Base-by-base conservation (phyloP, 2,888 invertebrate species). In the Dione juno region DNA sequence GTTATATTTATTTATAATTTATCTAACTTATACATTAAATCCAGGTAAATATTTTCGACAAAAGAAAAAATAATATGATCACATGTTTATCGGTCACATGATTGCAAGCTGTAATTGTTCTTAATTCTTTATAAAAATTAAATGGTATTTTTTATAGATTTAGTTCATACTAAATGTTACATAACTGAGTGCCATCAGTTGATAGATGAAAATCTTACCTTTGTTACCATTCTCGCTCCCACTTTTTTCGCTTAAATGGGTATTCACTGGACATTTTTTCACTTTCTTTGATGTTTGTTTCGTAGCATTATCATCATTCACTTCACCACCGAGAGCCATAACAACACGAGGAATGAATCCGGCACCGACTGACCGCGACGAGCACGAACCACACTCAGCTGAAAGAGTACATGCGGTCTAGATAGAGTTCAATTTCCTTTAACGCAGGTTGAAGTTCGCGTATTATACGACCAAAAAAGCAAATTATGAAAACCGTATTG, bases 241-340 rank as follows among this genome's bases (percentile, higher is more conserved):
- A 85, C 84, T 84, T 86, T 89, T 90, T 77, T 90, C 89, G 81
- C 82, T 89, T 83, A 89, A 88, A 81, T 86, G 87, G 84, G 80
- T 88, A 81, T 79, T 88, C 73, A 88, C 82, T 76, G 89, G 88
- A 78, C 88, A 90, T 89, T 92, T 92, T 92, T 93, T 93, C 89
- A 93, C 92, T 90, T 93, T 93, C 80, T 89, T 88, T 67, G 89
- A 79, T 78, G 87, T 80, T 87, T 88, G 90, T 89, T 91, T 93
- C 75, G 89, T 79, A 81, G 88, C 86, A 86, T 89, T 92, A 85
- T 93, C 92, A 87, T 90, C 92, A 90, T 89, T 93, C 93, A 93
- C 93, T 92, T 93, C 93, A 93, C 93, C 90, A 87, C 92, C 93
- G 84, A 93, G 93, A 90, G 93, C 93, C 93, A 93, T 93, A 92